phyloP scores from a whole-genome alignment of 1,140 invertebrate genomes.

The Adoxophyes honmai region DNA sequence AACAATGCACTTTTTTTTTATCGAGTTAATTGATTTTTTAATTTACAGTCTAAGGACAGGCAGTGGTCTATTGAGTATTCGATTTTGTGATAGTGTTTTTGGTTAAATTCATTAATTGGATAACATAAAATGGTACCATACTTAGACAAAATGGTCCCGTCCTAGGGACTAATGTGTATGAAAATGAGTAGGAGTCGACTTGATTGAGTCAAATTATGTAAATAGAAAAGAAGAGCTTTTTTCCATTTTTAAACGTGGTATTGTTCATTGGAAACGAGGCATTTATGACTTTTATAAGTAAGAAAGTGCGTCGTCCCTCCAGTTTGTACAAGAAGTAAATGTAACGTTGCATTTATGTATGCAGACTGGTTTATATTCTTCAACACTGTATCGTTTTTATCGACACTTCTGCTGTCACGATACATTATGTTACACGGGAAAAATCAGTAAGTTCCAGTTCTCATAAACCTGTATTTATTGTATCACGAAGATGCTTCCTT shows the following conservation, averaged over 20 bases:
- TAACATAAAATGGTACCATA: no score
- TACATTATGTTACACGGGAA: background rate
- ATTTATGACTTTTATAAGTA: background rate
- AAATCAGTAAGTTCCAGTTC: background rate
- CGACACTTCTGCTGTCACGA: background rate
- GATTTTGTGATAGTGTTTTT: no score
- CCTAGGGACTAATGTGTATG: no score
- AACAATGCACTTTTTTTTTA: no score
- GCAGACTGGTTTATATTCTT: background rate
- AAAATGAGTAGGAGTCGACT: no score
- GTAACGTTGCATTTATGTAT: conserved; percentile 9
- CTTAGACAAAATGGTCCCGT: no score
- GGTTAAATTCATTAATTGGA: no score
- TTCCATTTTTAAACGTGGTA: background rate
- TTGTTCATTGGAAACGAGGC: background rate
- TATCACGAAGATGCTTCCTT: conserved; percentile 1
- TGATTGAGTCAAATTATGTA: background rate
- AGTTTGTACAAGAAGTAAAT: background rate
- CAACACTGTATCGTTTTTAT: background rate
- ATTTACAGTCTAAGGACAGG: no score
- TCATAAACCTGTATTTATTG: conserved; percentile 5
- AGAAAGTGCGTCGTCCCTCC: conserved; percentile 8
- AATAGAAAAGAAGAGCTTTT: conserved; percentile 9
- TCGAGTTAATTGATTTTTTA: no score
- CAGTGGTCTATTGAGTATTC: no score